Conservation (phyloP, 1,140 invertebrate genomes). For the Mizuhopecten yessoensis region DNA sequence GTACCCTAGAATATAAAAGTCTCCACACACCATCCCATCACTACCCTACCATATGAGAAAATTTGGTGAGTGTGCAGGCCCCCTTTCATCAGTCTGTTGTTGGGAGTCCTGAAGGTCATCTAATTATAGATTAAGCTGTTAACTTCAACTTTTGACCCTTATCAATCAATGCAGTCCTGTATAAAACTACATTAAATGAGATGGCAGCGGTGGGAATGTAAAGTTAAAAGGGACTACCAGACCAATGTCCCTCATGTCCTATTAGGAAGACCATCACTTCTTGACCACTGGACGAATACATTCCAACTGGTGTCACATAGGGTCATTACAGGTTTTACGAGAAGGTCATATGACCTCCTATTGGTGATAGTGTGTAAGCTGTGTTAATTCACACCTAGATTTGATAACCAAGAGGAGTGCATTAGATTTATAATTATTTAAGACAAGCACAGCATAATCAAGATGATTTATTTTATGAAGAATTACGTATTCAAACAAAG, state of each 20-base stretch:
- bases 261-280: not conserved
- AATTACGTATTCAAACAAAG: no score
- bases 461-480: no score
- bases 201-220: not conserved
- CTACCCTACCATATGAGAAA: no score
- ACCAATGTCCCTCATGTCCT: not conserved
- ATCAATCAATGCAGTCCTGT: not conserved
- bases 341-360: no score
- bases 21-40: not conserved
- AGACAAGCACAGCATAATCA: no score
- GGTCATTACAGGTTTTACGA: no score
- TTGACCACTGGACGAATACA: not conserved
- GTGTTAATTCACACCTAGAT: no score
- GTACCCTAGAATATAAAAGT: not conserved
- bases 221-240: not conserved
- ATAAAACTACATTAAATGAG: not conserved
- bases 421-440: no score
- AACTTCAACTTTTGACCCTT: conserved; percentile 39
- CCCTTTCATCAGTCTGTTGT: not conserved
- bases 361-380: no score
- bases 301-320: no score
- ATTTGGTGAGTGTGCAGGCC: not conserved
- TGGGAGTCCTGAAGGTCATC: not conserved
- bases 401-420: no score
- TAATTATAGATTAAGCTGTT: not conserved